Evolutionary conservation across 2,888 invertebrate species (phyloP).

Genomic region (Stramonita haemastoma): DNA sequence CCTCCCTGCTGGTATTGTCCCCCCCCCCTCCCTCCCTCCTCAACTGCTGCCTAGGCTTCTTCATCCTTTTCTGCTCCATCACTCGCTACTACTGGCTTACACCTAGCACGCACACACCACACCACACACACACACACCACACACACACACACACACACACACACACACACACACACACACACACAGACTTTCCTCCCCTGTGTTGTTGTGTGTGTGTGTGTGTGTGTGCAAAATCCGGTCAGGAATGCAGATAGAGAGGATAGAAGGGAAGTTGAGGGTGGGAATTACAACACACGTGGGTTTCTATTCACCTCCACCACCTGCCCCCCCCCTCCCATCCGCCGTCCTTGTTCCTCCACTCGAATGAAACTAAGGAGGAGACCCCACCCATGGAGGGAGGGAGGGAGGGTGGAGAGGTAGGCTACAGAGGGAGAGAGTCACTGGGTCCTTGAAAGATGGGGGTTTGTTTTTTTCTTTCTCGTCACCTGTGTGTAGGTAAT

Average conservation of each 20-base stretch:
- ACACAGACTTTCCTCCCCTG: too few species aligned
- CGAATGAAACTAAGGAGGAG: neutral
- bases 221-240: slow-evolving; percentile 27
- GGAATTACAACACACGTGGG: neutral
- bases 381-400: neutral
- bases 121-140: too few species aligned
- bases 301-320: neutral
- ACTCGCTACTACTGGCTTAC: too few species aligned
- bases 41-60: neutral
- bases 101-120: too few species aligned
- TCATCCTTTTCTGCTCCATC: slow-evolving; percentile 14
- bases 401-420: too few species aligned
- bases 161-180: too few species aligned
- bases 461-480: neutral
- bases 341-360: neutral
- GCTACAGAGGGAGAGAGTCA: too few species aligned
- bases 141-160: too few species aligned
- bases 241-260: neutral
- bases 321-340: neutral
- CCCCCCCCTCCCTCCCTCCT: neutral
- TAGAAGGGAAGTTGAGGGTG: neutral
- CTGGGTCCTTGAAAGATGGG: neutral
- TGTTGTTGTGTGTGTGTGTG: too few species aligned
- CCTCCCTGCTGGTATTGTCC: neutral
- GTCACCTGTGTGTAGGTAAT: too few species aligned